Evolutionary conservation across 2,888 invertebrate genomes (phyloP).

Genomic region (Cistogaster globosa): DNA sequence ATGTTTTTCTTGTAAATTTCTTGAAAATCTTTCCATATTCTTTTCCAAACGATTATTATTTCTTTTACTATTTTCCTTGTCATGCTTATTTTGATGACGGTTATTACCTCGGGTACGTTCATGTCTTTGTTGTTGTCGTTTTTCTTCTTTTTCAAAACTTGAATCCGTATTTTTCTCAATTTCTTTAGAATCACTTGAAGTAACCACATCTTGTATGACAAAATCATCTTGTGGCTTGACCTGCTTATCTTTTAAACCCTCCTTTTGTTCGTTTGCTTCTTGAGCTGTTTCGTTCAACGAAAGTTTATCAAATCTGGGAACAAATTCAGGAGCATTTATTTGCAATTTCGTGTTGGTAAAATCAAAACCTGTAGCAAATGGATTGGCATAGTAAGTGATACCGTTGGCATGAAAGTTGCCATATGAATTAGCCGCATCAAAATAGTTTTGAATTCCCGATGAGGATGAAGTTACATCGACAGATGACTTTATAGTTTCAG

Average conservation of each 20-base stretch:
- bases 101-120: slow-evolving; percentile 57
- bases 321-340: slow-evolving; percentile 81
- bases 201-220: background rate
- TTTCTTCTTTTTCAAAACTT: slow-evolving; percentile 65
- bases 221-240: background rate
- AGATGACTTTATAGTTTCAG: background rate
- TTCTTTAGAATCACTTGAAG: slow-evolving; percentile 15
- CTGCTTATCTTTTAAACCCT: background rate
- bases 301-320: slow-evolving; percentile 80
- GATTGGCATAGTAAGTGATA: slow-evolving; percentile 74
- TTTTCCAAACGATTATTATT: slow-evolving; percentile 76
- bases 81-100: slow-evolving; percentile 53
- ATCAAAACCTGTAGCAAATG: slow-evolving; percentile 78
- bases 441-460: slow-evolving; percentile 26
- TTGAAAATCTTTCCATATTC: slow-evolving; percentile 67
- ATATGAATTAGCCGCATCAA: slow-evolving; percentile 40
- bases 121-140: slow-evolving; percentile 43
- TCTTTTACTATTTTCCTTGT: slow-evolving; percentile 57
- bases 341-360: slow-evolving; percentile 79
- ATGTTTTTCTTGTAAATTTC: slow-evolving; percentile 62
- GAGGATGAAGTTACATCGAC: background rate
- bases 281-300: slow-evolving; percentile 70
- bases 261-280: slow-evolving; percentile 1
- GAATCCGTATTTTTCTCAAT: slow-evolving; percentile 25
- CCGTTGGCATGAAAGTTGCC: slow-evolving; percentile 37